Evolutionary conservation across 2,888 invertebrate species (phyloP), one percentile per base, ranked within the genome.

Genomic region (Nomada ferruginata): DNA sequence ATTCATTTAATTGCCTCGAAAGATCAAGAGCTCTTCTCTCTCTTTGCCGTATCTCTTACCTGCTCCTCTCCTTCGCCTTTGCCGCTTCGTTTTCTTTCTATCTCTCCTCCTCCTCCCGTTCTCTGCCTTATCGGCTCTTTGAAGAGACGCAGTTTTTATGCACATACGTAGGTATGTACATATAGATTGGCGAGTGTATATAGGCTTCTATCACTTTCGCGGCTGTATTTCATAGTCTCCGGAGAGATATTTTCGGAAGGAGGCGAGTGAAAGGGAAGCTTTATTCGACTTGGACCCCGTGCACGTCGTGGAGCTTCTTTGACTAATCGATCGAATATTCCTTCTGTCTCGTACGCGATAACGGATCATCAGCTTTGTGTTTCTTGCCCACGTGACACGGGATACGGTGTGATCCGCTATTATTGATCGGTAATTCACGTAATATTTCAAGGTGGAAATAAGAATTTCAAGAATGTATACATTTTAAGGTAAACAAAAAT

Each of bases 1-100:
- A 89, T 89, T 89, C 89, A 86, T 89, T 89, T 89, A 89, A 89
- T 89, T 89, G 87, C 89, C 86, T 82, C 82, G 88, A 86, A 88
- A 88, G 88, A 88, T 89, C 89, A 85, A 87, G 85, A 88, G 89
- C 85, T 75, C 79, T 81, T 83, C 75, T 72, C 83, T 72, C 83
- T 79, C 83, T 84, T 82, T 73, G 72, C 61, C 70, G 78, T 76
- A 77, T 73, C 82, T 76, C 80, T 60, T 81, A 65, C 82, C 76
- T 77, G 55, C 74, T 74, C 76, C 53, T 59, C 74, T 63, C 23
- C 55, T 70, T 61, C 71, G 63, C 57, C 65, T 79, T 81, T 57
- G 65, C 44, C 36, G 57, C 23, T 44, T 53, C 77, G 18, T 26
- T n/a, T 64, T 75, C 77, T 72, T 74, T 68, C 53, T 42, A 47